These are phyloP conservation scores for Halcyon leucocephala DNA, from an alignment of 2,797 vertebrate species.

Conservation along the genomic window DNA sequence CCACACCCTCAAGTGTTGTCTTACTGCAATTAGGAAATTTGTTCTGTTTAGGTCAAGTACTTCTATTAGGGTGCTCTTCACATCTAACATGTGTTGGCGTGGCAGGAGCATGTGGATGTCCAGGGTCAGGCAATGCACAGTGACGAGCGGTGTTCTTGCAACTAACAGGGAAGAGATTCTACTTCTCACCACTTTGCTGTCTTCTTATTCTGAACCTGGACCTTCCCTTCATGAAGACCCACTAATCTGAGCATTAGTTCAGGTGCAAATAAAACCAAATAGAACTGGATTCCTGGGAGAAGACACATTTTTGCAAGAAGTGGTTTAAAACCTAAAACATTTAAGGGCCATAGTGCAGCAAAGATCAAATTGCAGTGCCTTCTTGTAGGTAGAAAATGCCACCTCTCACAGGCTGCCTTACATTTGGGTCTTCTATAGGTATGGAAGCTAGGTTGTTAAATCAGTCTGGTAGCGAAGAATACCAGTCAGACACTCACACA, in stretches of 20 bases:
- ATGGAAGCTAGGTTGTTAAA: background rate
- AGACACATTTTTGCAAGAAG: background rate
- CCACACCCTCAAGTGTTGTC: constrained; percentile 52
- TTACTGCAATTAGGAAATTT: constrained; percentile 55
- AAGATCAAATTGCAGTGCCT: background rate
- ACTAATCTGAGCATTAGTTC: background rate
- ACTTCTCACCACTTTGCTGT: background rate
- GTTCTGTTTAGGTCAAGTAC: constrained; percentile 38
- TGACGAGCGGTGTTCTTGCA: background rate
- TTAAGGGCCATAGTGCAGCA: background rate
- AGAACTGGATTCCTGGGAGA: background rate
- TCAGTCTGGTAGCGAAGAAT: background rate
- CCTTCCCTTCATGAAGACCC: background rate
- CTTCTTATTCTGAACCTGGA: background rate
- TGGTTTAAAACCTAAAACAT: background rate
- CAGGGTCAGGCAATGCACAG: background rate
- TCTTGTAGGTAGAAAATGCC: background rate
- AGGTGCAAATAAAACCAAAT: background rate
- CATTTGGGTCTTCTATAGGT: background rate
- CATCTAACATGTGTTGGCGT: background rate
- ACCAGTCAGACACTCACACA: background rate
- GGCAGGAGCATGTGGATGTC: background rate
- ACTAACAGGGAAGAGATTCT: background rate
- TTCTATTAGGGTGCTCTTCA: background rate
- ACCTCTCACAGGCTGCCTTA: background rate